Base-by-base conservation (phyloP, 2,888 invertebrate species). In the Macaria notata region DNA sequence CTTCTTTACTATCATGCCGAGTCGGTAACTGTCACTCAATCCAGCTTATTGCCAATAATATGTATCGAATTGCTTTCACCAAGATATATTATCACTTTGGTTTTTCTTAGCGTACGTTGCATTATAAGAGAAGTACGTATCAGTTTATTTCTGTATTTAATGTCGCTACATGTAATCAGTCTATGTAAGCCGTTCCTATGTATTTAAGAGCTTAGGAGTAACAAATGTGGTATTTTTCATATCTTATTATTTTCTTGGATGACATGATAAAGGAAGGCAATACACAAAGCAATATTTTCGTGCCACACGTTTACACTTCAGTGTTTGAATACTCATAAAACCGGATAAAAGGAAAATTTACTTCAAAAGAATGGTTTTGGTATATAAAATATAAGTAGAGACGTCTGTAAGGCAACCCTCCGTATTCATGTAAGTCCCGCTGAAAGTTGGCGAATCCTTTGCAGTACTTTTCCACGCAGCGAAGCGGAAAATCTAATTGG, bases 401-500 rank as follows among this genome's bases (percentile, higher is more conserved):
- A 46, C 52, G 53, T 56, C 53, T 53, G 52, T 42, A 33, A 49
- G 36, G 45, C 45, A 48, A 48, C 51, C 48, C 54, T 51, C 54
- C 45, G 59, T 51, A 71, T 69, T 72, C 72, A 56, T 59, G 65
- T 65, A 69, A 77, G 72, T 69, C 70, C 66, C 68, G 63, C 61
- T 55, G 51, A 51, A 59, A 51, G 51, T 55, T 55, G 38, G 54
- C 50, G 63, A 73, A 74, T 73, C 71, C 75, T 70, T 71, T 70
- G 57, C 68, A 71, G 71, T 67, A 70, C 81, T 85, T 81, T 86
- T 85, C 82, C 78, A 71, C 71, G 64, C 75, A 58, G 75, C 70
- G 70, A 68, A 79, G 83, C 71, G 71, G 77, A 83, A 84, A 84
- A 85, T 83, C 73, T 83, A 82, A 86, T 83, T 83, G 78, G 70